Conservation (phyloP, 1,140 invertebrate genomes). For the Atopsyche davidsoni region DNA sequence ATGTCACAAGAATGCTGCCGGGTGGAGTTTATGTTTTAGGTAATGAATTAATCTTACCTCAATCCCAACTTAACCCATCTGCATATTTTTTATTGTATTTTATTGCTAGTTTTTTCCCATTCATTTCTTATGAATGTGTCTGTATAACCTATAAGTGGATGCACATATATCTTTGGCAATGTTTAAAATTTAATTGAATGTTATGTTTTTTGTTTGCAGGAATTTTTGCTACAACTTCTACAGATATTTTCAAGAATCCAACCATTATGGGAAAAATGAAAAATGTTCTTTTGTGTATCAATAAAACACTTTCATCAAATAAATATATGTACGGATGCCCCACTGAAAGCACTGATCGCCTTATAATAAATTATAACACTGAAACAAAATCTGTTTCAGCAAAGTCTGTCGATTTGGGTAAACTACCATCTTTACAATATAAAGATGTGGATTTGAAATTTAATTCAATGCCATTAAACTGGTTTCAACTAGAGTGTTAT, state of each 20-base stretch:
- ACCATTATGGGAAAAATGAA: slow-evolving; percentile 49
- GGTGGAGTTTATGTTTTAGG: slow-evolving; percentile 74
- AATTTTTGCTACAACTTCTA: slow-evolving; percentile 51
- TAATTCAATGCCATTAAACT: slow-evolving; percentile 53
- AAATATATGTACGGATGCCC: slow-evolving; percentile 54
- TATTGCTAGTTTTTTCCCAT: too few relatives aligned
- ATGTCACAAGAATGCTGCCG: slow-evolving; percentile 74
- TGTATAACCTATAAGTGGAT: not conserved
- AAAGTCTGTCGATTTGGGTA: slow-evolving; percentile 15
- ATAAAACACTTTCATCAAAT: slow-evolving; percentile 50
- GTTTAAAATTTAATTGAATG: not conserved
- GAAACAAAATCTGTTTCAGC: slow-evolving; percentile 38
- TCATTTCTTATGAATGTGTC: too few relatives aligned
- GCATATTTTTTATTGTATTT: too few relatives aligned
- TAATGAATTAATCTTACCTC: too few relatives aligned
- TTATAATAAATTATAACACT: slow-evolving; percentile 49
- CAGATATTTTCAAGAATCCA: slow-evolving; percentile 55
- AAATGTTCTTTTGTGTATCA: slow-evolving; percentile 50
- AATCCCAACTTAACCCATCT: too few relatives aligned
- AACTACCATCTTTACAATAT: slow-evolving; percentile 30
- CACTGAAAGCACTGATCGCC: slow-evolving; percentile 39
- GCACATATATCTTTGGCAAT: not conserved
- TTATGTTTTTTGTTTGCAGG: slow-evolving; percentile 46
- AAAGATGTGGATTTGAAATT: slow-evolving; percentile 62
- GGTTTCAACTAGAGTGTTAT: slow-evolving; percentile 64